Conservation (phyloP, 2,797 vertebrate species). For the Halcyon smyrnensis region DNA sequence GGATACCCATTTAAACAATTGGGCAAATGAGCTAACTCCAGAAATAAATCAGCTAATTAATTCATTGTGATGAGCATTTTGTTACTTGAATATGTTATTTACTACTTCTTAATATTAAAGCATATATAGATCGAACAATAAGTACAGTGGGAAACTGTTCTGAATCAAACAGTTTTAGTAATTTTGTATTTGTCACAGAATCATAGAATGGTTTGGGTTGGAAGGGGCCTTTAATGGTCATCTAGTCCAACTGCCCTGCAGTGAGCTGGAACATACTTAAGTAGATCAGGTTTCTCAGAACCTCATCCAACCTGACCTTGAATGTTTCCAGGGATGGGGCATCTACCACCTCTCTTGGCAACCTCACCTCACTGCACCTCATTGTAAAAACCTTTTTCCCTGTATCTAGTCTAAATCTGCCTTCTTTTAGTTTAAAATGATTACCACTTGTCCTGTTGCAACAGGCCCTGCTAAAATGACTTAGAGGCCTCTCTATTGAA, state of each 20-base stretch:
- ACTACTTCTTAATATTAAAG: background rate
- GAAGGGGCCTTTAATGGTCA: background rate
- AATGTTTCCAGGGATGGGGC: background rate
- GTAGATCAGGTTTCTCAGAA: background rate
- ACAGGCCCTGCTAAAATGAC: too few species aligned
- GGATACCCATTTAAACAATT: background rate
- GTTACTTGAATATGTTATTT: background rate
- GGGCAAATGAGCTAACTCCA: background rate
- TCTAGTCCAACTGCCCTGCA: background rate
- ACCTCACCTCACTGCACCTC: too few species aligned
- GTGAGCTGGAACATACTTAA: background rate
- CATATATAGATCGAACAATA: background rate
- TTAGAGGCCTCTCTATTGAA: too few species aligned
- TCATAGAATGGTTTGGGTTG: background rate
- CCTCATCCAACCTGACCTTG: background rate
- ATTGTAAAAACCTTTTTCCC: too few species aligned
- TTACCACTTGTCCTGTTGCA: too few species aligned
- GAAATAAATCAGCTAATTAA: slow-evolving; percentile 7
- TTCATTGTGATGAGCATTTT: background rate
- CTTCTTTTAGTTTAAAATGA: too few species aligned
- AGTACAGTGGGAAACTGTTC: background rate
- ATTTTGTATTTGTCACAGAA: background rate
- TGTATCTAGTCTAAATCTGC: too few species aligned
- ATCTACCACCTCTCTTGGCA: too few species aligned
- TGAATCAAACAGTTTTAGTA: background rate